A percentile compares a stretch with the other conserved stretches of the same genome.
These are phyloP conservation scores for Sapayoa aenigma DNA, from an alignment of 2,113 vertebrate species.

Conservation along the genomic window DNA sequence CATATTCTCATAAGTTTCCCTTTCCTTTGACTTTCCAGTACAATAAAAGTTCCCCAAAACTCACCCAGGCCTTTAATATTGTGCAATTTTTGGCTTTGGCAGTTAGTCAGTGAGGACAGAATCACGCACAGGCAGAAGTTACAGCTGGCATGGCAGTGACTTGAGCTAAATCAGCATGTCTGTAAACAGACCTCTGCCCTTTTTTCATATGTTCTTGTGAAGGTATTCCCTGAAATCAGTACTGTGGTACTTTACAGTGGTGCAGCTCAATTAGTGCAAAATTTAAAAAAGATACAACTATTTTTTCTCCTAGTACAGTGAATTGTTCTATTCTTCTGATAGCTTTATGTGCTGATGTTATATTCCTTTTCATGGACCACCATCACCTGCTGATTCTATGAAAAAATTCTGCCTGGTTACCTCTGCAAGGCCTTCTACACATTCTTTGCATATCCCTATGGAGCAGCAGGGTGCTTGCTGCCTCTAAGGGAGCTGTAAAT, in stretches of 20 bases:
- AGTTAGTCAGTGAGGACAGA: not conserved
- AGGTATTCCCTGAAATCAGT: not conserved
- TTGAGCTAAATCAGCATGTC: not conserved
- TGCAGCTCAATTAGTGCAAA: not conserved
- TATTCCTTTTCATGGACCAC: not conserved
- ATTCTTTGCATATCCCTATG: not conserved
- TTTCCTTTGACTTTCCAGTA: not conserved
- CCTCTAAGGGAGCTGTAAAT: not conserved
- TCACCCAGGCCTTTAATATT: not conserved
- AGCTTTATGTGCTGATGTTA: not conserved
- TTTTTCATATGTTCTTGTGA: not conserved
- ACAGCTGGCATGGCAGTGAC: fast-evolving
- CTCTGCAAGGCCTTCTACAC: not conserved
- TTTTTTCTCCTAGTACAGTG: not conserved
- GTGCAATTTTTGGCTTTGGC: not conserved
- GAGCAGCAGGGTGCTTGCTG: not conserved
- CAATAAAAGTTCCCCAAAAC: not conserved
- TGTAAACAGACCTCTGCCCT: not conserved
- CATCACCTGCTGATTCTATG: not conserved
- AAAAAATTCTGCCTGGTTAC: not conserved
- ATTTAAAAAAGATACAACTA: not conserved
- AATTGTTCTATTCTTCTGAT: not conserved
- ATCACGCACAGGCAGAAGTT: not conserved
- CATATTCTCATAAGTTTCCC: not conserved
- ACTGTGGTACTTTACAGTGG: not conserved